Evolutionary conservation across 2,888 invertebrate species (phyloP).

Genomic region (Oconnorella tubifera): DNA sequence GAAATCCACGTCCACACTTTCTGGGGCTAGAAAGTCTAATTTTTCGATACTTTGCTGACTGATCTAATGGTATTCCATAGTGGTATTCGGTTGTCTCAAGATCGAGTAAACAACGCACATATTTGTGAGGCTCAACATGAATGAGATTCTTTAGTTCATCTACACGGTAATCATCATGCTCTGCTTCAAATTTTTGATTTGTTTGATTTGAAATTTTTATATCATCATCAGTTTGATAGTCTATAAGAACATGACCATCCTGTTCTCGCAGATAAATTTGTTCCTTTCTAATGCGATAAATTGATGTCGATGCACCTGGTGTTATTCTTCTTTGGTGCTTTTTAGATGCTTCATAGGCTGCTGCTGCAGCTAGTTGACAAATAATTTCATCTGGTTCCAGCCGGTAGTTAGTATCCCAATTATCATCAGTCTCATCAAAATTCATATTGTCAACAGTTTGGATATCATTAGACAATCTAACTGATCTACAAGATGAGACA

Average conservation of each 20-base stretch:
- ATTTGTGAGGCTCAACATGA: slow-evolving; percentile 36
- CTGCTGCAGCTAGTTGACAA: slow-evolving; percentile 37
- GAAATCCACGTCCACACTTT: slow-evolving; percentile 23
- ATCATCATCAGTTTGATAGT: no score
- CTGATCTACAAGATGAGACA: no score
- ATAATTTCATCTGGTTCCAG: slow-evolving; percentile 42
- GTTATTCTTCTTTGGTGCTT: not conserved
- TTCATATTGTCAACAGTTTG: no score
- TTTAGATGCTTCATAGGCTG: no score
- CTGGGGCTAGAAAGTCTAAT: slow-evolving; percentile 20
- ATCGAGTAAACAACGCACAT: slow-evolving; percentile 41
- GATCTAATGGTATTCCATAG: slow-evolving; percentile 16
- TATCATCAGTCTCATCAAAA: no score
- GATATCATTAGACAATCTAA: no score
- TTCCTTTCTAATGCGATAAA: no score
- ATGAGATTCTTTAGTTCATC: slow-evolving; percentile 33
- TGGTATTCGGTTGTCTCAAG: slow-evolving; percentile 19
- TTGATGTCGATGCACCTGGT: no score
- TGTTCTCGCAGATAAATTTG: no score
- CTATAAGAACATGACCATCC: not conserved
- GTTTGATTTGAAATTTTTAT: no score
- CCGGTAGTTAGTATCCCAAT: slow-evolving; percentile 36
- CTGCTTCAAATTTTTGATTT: no score
- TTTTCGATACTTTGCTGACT: slow-evolving; percentile 1
- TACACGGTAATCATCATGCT: not conserved